Conservation (phyloP, 2,888 invertebrate species). For the Hydraecia micacea region DNA sequence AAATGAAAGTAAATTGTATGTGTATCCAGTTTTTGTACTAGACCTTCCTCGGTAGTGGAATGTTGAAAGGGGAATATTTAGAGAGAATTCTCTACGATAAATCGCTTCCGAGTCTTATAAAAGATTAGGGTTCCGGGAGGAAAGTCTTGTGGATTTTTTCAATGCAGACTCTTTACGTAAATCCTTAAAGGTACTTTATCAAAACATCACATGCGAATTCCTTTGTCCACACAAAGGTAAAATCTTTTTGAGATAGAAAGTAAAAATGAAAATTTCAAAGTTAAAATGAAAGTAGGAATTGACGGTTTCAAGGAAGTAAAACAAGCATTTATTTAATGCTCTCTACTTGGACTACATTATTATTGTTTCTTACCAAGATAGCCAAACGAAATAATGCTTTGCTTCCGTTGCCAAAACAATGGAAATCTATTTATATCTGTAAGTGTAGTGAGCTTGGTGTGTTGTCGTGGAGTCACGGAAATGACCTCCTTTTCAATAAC, state of each 20-base stretch:
- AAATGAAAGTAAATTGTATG: conserved; percentile 53
- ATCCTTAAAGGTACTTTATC: conserved; percentile 50
- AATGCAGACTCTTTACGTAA: conserved; percentile 47
- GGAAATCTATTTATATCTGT: conserved; percentile 40
- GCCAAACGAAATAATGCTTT: conserved; percentile 26
- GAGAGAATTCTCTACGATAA: conserved; percentile 57
- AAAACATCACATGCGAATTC: conserved; percentile 48
- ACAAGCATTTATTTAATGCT: conserved; percentile 26
- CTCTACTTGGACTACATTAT: conserved; percentile 19
- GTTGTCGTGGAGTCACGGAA: background rate
- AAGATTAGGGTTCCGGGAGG: conserved; percentile 55
- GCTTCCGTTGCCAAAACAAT: conserved; percentile 48
- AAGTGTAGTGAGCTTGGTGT: conserved; percentile 5
- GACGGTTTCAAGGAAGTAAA: background rate
- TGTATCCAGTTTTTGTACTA: conserved; percentile 53
- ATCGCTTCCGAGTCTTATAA: conserved; percentile 63
- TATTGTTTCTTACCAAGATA: conserved; percentile 33
- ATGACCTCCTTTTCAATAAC: background rate
- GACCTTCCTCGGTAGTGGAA: conserved; percentile 45
- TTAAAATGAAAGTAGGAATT: background rate
- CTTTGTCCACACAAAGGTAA: conserved; percentile 34
- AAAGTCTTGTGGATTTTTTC: conserved; percentile 49
- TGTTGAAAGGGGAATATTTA: conserved; percentile 59
- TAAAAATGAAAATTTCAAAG: conserved; percentile 21
- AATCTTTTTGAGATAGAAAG: conserved; percentile 32